Conservation (phyloP, 1,140 invertebrate genomes). For the Pteromalus puparum region DNA sequence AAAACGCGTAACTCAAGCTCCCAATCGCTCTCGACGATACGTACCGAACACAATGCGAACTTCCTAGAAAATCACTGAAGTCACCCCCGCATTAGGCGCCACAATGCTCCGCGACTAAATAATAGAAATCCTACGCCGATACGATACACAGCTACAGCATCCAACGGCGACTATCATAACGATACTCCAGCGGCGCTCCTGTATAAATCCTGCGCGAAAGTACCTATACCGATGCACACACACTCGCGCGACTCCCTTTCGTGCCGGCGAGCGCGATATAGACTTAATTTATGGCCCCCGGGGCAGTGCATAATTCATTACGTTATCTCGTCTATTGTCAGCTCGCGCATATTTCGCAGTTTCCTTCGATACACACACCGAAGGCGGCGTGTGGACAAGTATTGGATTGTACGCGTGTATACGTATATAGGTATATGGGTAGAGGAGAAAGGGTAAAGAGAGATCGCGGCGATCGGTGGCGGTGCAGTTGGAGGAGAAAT, state of each 20-base stretch:
- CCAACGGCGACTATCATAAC: constrained; percentile 19
- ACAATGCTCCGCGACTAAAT: constrained; percentile 8
- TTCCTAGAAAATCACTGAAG: constrained; percentile 16
- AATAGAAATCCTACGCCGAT: constrained; percentile 16
- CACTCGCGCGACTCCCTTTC: background rate
- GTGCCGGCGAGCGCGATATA: constrained; percentile 11
- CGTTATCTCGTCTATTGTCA: constrained; percentile 55
- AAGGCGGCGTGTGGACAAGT: constrained; percentile 56
- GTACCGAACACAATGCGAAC: too few relatives aligned
- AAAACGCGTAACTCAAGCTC: background rate
- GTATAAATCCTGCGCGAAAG: background rate
- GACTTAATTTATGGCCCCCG: constrained; percentile 46
- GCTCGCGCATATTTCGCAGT: constrained; percentile 53
- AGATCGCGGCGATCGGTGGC: constrained; percentile 40
- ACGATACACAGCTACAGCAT: background rate
- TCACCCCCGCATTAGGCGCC: constrained; percentile 16
- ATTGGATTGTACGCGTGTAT: constrained; percentile 56
- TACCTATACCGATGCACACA: background rate
- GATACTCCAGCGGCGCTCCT: background rate
- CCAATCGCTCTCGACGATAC: too few relatives aligned
- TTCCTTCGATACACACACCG: constrained; percentile 47
- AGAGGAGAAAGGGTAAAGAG: background rate
- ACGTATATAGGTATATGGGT: background rate
- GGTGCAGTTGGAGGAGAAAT: background rate
- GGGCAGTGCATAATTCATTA: constrained; percentile 50